Percentiles rank a stretch among this genome's conserved stretches.
phyloP scores from a whole-genome alignment of 2,888 invertebrate species.

The Serripes groenlandicus region DNA sequence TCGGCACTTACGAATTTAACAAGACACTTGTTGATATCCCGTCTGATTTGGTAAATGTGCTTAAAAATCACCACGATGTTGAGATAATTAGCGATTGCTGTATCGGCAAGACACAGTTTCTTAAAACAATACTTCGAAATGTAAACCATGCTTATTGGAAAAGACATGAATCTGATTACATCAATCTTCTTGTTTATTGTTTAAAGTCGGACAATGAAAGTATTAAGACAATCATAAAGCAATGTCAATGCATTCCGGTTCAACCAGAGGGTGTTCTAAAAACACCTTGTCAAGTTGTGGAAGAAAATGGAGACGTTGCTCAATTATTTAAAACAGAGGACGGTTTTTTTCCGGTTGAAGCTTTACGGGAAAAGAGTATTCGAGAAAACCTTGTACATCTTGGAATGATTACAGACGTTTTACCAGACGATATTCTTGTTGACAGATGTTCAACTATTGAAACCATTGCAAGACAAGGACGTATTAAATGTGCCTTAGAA shows the following conservation, averaged over 20 bases:
- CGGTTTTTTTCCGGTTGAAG: constrained; percentile 70
- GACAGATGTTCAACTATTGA: constrained; percentile 66
- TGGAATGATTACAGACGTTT: constrained; percentile 67
- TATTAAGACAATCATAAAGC: constrained; percentile 19
- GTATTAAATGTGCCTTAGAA: constrained; percentile 17
- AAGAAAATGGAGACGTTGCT: constrained; percentile 67
- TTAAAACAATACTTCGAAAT: background rate
- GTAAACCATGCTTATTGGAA: background rate
- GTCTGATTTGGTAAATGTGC: background rate
- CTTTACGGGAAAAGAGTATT: constrained; percentile 14
- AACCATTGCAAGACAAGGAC: constrained; percentile 12
- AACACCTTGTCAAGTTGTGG: constrained; percentile 71
- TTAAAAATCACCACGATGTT: constrained; percentile 1
- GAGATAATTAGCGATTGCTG: background rate
- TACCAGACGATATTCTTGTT: constrained; percentile 55
- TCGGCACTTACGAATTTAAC: background rate
- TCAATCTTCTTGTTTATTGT: background rate
- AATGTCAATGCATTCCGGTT: constrained; percentile 70
- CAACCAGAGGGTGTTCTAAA: constrained; percentile 69
- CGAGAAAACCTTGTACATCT: constrained; percentile 51
- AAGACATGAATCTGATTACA: background rate
- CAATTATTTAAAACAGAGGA: constrained; percentile 72
- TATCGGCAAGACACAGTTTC: background rate
- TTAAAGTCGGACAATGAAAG: constrained; percentile 2
- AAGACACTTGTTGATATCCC: constrained; percentile 28